Conservation (phyloP, 1,140 invertebrate genomes). For the Drosophila serrata region DNA sequence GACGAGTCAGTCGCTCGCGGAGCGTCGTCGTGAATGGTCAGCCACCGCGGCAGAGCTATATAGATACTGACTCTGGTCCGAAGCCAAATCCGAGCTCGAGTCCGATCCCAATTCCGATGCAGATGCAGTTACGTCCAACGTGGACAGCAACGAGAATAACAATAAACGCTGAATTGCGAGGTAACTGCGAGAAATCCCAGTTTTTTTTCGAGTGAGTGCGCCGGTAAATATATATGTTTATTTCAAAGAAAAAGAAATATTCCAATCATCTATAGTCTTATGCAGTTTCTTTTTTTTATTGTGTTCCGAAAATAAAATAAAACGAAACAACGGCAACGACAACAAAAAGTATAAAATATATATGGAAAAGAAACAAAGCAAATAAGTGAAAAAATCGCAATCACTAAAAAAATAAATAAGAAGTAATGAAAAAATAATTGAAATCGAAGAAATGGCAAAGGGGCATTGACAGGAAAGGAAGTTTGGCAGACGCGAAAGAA, state of each 20-base stretch:
- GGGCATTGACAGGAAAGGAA: slow-evolving; percentile 14
- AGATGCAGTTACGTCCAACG: slow-evolving; percentile 33
- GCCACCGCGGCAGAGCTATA: slow-evolving; percentile 50
- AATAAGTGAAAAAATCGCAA: slow-evolving; percentile 25
- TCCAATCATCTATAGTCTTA: slow-evolving; percentile 9
- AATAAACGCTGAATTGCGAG: slow-evolving; percentile 17
- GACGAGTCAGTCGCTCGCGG: slow-evolving; percentile 71
- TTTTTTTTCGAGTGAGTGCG: slow-evolving; percentile 60
- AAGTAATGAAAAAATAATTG: slow-evolving; percentile 25
- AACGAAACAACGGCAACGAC: slow-evolving; percentile 6
- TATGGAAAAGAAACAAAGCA: slow-evolving; percentile 9
- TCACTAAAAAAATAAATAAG: slow-evolving; percentile 13
- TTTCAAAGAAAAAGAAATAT: slow-evolving; percentile 10
- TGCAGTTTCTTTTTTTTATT: slow-evolving; percentile 26
- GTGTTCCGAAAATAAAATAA: slow-evolving; percentile 22
- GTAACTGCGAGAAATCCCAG: slow-evolving; percentile 22
- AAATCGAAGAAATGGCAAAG: slow-evolving; percentile 26
- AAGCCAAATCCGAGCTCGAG: slow-evolving; percentile 20
- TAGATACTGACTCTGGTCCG: slow-evolving; percentile 14
- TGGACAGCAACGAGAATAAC: slow-evolving; percentile 10
- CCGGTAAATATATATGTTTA: slow-evolving; percentile 11
- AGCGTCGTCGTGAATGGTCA: slow-evolving; percentile 79
- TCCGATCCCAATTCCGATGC: slow-evolving; percentile 3
- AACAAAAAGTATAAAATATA: slow-evolving; percentile 7
- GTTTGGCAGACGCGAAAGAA: slow-evolving; percentile 43